Evolutionary conservation across 1,140 invertebrate species (phyloP), one percentile per base, ranked within the genome.

Genomic region (Nasonia longicornis): DNA sequence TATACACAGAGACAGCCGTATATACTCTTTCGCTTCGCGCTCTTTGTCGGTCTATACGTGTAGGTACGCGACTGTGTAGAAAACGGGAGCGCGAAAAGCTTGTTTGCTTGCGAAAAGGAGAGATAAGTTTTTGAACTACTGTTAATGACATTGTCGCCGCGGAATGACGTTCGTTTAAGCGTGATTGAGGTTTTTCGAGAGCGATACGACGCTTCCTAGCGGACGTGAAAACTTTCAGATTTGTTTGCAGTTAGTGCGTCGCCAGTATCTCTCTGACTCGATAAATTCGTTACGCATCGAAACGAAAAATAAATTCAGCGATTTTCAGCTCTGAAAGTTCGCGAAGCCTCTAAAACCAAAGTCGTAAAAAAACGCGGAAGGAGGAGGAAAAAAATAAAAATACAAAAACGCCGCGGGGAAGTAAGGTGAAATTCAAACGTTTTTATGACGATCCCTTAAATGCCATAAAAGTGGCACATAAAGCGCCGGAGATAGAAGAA

Each of bases 401-500:
- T 58, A 58, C 52, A 58, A 58, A 58, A 58, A 20, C 16, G 20
- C 42, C 20, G 26, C 12, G 31, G 31, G 26, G 12, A 75, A 45
- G 48, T 48, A 58, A 58, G 22, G 31, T 22, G 20, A 75, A 75
- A 45, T 74, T 74, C 45, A 16, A 74, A 22, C 48, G 48, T 75
- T 75, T 75, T 72, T 72, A 72, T 72, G 31, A 22, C 16, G 38
- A 31, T 72, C 70, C 70, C 38, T 72, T n/a, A 42, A 71, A 71
- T 20, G 20, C 42, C 70, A 42, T 71, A 71, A 71, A 72, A 45
- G 38, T 42, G 70, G 38, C 70, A n/a, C 70, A 72, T 72, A 72
- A 72, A 72, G n/a, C 8, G 20, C 26, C 70, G 12, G 70, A 72
- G 31, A 42, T 35, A 72, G 70, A 72, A 42, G 31, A 35, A 72